These are phyloP conservation scores for Thaumetopoea pityocampa DNA, from an alignment of 1,140 invertebrate species.

Conservation along the genomic window DNA sequence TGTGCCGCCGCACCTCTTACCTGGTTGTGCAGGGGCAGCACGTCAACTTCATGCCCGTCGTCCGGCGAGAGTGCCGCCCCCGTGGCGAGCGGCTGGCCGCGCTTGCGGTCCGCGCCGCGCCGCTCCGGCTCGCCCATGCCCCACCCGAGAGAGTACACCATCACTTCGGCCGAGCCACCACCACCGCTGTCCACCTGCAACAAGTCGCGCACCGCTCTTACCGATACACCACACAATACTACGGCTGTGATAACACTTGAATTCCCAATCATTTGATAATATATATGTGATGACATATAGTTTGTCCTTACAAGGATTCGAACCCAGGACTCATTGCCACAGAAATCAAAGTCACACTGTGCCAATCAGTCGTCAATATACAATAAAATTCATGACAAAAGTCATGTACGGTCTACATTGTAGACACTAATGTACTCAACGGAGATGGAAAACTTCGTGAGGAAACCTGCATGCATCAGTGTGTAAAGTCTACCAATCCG, in stretches of 20 bases:
- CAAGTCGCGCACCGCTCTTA: conserved; percentile 3
- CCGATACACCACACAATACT: background rate
- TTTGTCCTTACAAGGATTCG: too few species aligned
- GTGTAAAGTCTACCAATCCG: too few species aligned
- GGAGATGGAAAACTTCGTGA: too few species aligned
- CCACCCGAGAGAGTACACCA: conserved; percentile 74
- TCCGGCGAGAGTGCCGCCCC: conserved; percentile 46
- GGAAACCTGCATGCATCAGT: too few species aligned
- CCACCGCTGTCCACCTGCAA: conserved; percentile 67
- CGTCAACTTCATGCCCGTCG: conserved; percentile 70
- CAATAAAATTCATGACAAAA: too few species aligned
- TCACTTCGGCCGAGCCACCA: conserved; percentile 70
- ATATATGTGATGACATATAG: too few species aligned
- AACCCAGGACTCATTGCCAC: too few species aligned
- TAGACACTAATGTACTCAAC: too few species aligned
- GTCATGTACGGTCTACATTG: too few species aligned
- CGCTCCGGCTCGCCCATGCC: conserved; percentile 72
- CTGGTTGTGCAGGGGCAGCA: conserved; percentile 72
- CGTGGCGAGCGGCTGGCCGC: conserved; percentile 48
- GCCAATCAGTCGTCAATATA: too few species aligned
- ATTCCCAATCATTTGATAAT: background rate
- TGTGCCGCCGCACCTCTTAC: too few species aligned
- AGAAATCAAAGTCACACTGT: too few species aligned
- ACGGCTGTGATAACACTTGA: background rate
- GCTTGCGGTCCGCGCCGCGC: conserved; percentile 68